phyloP scores from a whole-genome alignment of 2,888 invertebrate genomes.

The Nebria brevicollis region DNA sequence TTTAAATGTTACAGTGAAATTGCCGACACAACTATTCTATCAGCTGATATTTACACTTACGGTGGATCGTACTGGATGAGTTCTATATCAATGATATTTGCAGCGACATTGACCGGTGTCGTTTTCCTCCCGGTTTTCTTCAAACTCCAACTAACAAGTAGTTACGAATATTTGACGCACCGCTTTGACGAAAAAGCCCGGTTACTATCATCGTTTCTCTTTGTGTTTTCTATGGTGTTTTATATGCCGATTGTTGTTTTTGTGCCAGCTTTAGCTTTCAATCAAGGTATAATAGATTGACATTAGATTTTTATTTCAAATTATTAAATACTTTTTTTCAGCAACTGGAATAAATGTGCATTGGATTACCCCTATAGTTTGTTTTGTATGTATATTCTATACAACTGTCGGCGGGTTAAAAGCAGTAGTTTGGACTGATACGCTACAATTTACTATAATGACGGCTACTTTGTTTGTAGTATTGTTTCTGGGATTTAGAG shows the following conservation, averaged over 20 bases:
- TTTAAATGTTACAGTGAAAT: slow-evolving; percentile 68
- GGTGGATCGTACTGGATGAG: slow-evolving; percentile 72
- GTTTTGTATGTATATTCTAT: slow-evolving; percentile 77
- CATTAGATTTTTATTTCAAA: too few relatives aligned
- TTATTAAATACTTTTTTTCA: slow-evolving; percentile 54
- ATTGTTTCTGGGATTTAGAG: not conserved
- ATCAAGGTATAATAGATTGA: slow-evolving; percentile 63
- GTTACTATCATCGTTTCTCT: slow-evolving; percentile 67
- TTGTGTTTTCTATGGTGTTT: slow-evolving; percentile 67
- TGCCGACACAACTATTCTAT: slow-evolving; percentile 74
- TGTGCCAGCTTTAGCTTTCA: slow-evolving; percentile 71
- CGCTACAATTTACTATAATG: slow-evolving; percentile 60
- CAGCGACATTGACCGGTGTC: not conserved
- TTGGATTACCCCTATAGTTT: slow-evolving; percentile 72
- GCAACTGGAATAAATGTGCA: slow-evolving; percentile 75
- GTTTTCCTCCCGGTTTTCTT: slow-evolving; percentile 71
- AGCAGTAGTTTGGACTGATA: slow-evolving; percentile 73
- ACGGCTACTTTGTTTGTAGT: slow-evolving; percentile 46
- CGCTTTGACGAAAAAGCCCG: slow-evolving; percentile 68
- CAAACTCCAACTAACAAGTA: slow-evolving; percentile 71
- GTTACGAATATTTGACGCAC: slow-evolving; percentile 71
- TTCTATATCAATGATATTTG: slow-evolving; percentile 59
- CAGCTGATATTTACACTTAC: slow-evolving; percentile 77
- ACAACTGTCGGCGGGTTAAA: slow-evolving; percentile 75
- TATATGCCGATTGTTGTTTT: slow-evolving; percentile 71